A percentile compares a stretch with the other conserved stretches of the same genome.
These are phyloP conservation scores for Druon quercuslanigerum DNA, from an alignment of 1,140 invertebrate species.

Conservation along the genomic window DNA sequence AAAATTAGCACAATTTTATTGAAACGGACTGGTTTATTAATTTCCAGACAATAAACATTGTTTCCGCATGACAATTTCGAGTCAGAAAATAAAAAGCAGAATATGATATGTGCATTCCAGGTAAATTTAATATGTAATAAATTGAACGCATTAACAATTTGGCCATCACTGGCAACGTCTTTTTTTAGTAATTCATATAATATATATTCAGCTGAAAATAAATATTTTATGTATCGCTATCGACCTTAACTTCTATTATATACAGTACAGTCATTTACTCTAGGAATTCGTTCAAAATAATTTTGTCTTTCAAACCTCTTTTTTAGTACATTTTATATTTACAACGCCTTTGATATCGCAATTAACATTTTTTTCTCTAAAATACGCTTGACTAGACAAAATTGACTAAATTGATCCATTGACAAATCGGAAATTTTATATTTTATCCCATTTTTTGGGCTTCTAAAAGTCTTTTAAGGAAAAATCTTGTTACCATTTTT, in stretches of 20 bases:
- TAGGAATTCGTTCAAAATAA: too few species aligned
- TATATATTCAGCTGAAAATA: constrained; percentile 22
- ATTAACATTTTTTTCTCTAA: background rate
- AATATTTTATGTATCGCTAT: constrained; percentile 8
- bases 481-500: constrained; percentile 38
- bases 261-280: background rate
- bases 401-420: constrained; percentile 61
- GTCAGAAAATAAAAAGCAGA: constrained; percentile 22
- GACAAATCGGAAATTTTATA: background rate
- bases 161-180: background rate
- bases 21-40: constrained; percentile 7
- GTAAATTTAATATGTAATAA: background rate
- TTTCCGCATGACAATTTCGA: background rate
- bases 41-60: constrained; percentile 11
- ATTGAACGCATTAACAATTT: background rate
- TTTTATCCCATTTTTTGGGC: too few species aligned
- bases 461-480: constrained; percentile 12
- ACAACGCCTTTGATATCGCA: too few species aligned
- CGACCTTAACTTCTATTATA: background rate
- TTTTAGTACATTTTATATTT: too few species aligned
- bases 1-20: background rate
- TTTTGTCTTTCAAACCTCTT: too few species aligned
- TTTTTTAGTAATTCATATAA: constrained; percentile 2
- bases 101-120: constrained; percentile 17
- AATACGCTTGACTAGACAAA: constrained; percentile 52